These are phyloP conservation scores for Saccopteryx leptura DNA, from an alignment of 2,113 vertebrate genomes.

Conservation along the genomic window DNA sequence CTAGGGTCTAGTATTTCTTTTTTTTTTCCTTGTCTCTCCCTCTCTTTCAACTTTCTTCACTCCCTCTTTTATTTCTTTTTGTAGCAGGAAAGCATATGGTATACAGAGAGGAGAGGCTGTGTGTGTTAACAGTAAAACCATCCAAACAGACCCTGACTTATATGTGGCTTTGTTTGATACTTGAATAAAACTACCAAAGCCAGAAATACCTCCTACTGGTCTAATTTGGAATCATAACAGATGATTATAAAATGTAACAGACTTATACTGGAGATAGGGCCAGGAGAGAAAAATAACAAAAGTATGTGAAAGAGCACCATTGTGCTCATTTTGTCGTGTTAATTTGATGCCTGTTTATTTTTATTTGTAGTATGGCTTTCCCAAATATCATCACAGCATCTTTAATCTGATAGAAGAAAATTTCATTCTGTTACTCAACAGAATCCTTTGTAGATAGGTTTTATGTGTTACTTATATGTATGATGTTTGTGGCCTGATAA, in stretches of 20 bases:
- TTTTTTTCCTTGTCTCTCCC: too few relatives aligned
- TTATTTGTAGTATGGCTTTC: background rate
- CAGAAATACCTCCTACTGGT: background rate
- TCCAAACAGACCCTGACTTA: background rate
- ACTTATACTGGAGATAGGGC: background rate
- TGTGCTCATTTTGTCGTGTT: background rate
- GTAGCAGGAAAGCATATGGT: background rate
- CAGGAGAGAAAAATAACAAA: background rate
- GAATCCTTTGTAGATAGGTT: background rate
- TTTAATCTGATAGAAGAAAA: constrained; percentile 1
- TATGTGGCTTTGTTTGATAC: background rate
- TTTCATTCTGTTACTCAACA: background rate
- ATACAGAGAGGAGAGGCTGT: background rate
- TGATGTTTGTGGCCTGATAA: constrained; percentile 9
- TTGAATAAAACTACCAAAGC: background rate
- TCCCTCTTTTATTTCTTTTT: background rate
- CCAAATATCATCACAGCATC: background rate
- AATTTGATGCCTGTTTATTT: background rate
- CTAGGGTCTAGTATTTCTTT: background rate
- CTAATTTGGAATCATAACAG: background rate
- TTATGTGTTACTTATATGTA: background rate
- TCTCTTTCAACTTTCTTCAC: background rate
- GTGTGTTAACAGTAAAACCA: background rate
- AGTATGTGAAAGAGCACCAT: rapidly evolving
- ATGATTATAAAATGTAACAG: background rate